phyloP scores from a whole-genome alignment of 35 echinoderm and acorn worm genomes.

The Amphiura filiformis region DNA sequence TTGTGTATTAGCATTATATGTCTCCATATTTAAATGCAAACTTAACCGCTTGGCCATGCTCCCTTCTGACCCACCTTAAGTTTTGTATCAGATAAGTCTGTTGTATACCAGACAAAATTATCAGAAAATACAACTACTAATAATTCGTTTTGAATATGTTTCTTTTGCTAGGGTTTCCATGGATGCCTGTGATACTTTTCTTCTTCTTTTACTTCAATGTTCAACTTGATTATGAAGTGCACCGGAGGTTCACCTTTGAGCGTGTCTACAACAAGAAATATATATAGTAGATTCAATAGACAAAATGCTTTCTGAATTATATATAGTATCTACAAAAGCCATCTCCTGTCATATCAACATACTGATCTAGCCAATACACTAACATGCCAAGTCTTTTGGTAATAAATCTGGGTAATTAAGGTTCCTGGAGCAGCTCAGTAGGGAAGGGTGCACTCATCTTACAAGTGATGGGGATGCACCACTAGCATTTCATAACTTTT shows the following conservation, averaged over 20 bases:
- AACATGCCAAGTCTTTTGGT: too few species aligned
- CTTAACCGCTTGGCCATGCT: not conserved
- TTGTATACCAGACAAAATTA: not conserved
- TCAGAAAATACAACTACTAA: not conserved
- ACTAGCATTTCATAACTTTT: too few species aligned
- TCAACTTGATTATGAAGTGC: not conserved
- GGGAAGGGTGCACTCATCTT: too few species aligned
- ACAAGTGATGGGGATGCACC: too few species aligned
- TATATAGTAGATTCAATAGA: too few species aligned
- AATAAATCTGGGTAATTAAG: too few species aligned
- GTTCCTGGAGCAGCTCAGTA: too few species aligned
- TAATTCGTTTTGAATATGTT: not conserved
- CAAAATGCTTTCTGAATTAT: too few species aligned
- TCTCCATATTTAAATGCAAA: not conserved
- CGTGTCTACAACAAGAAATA: not conserved
- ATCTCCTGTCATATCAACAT: too few species aligned
- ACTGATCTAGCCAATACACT: too few species aligned
- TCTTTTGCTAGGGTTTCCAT: slow-evolving; percentile 6
- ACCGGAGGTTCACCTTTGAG: not conserved
- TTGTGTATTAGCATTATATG: not conserved
- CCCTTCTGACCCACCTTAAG: not conserved
- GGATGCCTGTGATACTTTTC: not conserved
- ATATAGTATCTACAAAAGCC: too few species aligned
- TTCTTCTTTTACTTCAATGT: not conserved
- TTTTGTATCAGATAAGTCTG: not conserved